Percentiles rank a stretch among this genome's conserved stretches.
These are phyloP conservation scores for Colostygia pectinataria DNA, from an alignment of 2,888 invertebrate genomes.

Conservation along the genomic window DNA sequence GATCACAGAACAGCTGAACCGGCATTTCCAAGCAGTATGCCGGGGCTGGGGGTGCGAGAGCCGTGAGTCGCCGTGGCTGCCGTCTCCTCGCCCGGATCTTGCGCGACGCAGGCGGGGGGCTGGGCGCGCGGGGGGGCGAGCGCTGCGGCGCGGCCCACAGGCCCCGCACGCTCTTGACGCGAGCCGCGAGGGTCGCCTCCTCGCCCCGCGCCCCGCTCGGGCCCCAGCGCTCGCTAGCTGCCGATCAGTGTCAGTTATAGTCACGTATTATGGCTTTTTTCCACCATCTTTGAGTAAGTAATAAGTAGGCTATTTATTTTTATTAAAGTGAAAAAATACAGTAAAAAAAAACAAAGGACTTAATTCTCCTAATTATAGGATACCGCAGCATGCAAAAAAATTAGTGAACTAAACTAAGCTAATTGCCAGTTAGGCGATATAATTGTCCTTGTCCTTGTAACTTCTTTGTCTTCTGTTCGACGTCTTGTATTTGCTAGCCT, in stretches of 20 bases:
- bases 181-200: constrained; percentile 61
- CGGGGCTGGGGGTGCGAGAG: constrained; percentile 60
- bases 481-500: too few species aligned
- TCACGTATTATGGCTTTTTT: constrained; percentile 13
- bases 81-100: constrained; percentile 71
- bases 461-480: too few species aligned
- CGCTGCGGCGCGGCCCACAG: constrained; percentile 52
- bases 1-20: constrained; percentile 68
- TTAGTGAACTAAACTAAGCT: too few species aligned
- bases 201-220: constrained; percentile 61
- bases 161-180: constrained; percentile 55
- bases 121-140: constrained; percentile 44
- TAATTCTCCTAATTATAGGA: too few species aligned
- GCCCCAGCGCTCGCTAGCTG: constrained; percentile 81
- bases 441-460: too few species aligned
- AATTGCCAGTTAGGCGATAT: too few species aligned
- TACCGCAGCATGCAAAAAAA: too few species aligned
- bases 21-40: constrained; percentile 65
- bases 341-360: too few species aligned
- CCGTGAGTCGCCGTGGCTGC: constrained; percentile 59
- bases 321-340: too few species aligned
- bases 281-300: too few species aligned
- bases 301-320: not conserved
- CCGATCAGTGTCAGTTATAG: constrained; percentile 73
- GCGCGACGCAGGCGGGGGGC: constrained; percentile 59